phyloP scores from a whole-genome alignment of 2,888 invertebrate species.

The Panopea generosa region DNA sequence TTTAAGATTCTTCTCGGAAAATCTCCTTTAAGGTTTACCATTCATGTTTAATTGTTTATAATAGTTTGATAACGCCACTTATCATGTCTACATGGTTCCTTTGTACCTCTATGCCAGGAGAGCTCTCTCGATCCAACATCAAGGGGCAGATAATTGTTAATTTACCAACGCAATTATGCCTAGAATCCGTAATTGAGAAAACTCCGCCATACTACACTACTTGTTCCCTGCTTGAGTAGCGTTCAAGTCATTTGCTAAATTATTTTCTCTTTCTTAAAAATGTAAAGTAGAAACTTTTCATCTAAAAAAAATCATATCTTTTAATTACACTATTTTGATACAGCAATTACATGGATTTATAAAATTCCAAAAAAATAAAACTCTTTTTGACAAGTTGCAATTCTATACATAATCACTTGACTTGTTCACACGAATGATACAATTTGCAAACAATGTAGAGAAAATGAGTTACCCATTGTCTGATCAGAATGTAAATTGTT shows the following conservation, averaged over 20 bases:
- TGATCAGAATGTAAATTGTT: too few relatives aligned
- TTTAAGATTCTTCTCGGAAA: too few relatives aligned
- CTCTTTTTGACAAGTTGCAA: too few relatives aligned
- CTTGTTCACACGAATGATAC: too few relatives aligned
- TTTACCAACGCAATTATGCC: slow-evolving; percentile 34
- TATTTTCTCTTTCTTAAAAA: slow-evolving; percentile 10
- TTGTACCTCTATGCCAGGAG: slow-evolving; percentile 24
- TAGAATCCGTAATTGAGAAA: background rate
- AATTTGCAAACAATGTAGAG: too few relatives aligned
- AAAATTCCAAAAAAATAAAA: too few relatives aligned
- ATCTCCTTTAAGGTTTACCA: too few relatives aligned
- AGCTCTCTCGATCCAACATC: slow-evolving; percentile 32
- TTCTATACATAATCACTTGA: too few relatives aligned
- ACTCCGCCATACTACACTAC: background rate
- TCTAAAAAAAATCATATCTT: too few relatives aligned
- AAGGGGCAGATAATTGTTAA: slow-evolving; percentile 38
- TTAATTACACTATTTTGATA: too few relatives aligned
- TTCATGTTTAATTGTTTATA: slow-evolving; percentile 28
- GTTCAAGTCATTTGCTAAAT: slow-evolving; percentile 5
- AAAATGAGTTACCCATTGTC: too few relatives aligned
- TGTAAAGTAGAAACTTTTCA: slow-evolving; percentile 24
- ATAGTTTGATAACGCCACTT: slow-evolving; percentile 30
- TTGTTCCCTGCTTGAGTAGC: background rate
- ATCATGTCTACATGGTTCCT: slow-evolving; percentile 32
- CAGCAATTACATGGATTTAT: too few relatives aligned